These are phyloP conservation scores for Chitala chitala DNA, from an alignment of 2,113 vertebrate species.

Conservation along the genomic window DNA sequence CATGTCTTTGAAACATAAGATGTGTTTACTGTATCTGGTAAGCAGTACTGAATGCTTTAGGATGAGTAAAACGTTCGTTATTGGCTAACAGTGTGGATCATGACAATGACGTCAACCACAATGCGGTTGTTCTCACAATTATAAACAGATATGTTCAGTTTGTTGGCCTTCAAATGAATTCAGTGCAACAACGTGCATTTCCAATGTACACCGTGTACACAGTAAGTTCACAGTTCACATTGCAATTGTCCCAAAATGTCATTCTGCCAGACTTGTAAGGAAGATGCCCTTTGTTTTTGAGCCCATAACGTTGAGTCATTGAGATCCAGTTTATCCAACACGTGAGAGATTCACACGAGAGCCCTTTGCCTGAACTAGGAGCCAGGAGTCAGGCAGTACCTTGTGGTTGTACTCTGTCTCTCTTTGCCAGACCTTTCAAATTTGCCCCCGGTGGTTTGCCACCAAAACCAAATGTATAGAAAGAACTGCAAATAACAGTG, in stretches of 20 bases:
- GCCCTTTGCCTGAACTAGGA: conserved; percentile 32
- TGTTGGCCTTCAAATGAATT: background rate
- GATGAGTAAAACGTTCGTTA: no score
- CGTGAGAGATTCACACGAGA: conserved; percentile 25
- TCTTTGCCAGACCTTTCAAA: conserved; percentile 51
- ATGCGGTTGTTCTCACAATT: background rate
- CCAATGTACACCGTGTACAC: no score
- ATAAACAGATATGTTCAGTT: background rate
- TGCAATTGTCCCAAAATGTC: background rate
- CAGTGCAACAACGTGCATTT: background rate
- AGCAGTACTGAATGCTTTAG: no score
- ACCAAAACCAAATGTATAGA: conserved; percentile 64
- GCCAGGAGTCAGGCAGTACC: conserved; percentile 49
- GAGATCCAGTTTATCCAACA: conserved; percentile 20
- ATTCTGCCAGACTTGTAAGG: background rate
- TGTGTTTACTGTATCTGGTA: no score
- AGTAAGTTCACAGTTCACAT: background rate
- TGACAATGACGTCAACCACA: no score
- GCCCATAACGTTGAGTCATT: background rate
- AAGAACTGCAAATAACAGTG: conserved; percentile 59
- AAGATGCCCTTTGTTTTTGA: background rate
- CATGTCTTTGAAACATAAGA: no score
- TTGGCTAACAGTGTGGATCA: no score
- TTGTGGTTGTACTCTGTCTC: conserved; percentile 54
- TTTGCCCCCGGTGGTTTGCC: conserved; percentile 47